Evolutionary conservation across 2,797 vertebrate genomes (phyloP), one percentile per base, ranked within the genome.

Genomic region (Typhlichthys eigenmanni): DNA sequence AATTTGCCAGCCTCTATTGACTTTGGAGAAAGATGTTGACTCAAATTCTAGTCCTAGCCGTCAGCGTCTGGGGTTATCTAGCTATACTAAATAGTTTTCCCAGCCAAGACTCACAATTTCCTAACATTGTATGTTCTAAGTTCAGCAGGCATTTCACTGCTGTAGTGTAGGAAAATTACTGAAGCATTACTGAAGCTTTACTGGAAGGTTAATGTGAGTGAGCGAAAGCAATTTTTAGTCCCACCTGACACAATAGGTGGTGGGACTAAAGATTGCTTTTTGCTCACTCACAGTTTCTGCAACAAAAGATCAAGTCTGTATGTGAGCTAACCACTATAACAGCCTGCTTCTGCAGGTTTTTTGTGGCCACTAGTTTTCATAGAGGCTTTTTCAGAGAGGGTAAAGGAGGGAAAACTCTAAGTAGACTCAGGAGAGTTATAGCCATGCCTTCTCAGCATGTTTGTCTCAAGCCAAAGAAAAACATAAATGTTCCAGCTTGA

Each of bases 41-140:
- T 74, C 48, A 58, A 71, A 78, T 75, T 50, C 83, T 55, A 62
- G 57, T 62, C 58, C 53, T 55, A 58, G 19, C 58, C 17, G 66
- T 47, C 58, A 12, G 49, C 34, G 64, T 47, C 58, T 13, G 51
- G 62, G 62, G 64, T 70, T 68, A 71, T 71, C 61, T 64, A 43
- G 68, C 64, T 77, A 54, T 48, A 49, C 62, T 60, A 71, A 64
- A 79, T 68, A 72, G 65, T 65, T 74, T 68, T 60, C 68, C 61
- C 60, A 65, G 60, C 55, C 57, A 50, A 76, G 50, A 47, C 53
- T 64, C 54, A 62, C 56, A 62, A 55, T 69, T 74, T 50, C 56
- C 51, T 43, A 55, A 60, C 59, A 58, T 61, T 69, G 11, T 62
- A 38, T 6, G 55, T 47, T 66, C 56, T 65, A 4, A 64, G 29